Base-by-base conservation (phyloP, 2,888 invertebrate genomes). In the Scaptomyza flava region DNA sequence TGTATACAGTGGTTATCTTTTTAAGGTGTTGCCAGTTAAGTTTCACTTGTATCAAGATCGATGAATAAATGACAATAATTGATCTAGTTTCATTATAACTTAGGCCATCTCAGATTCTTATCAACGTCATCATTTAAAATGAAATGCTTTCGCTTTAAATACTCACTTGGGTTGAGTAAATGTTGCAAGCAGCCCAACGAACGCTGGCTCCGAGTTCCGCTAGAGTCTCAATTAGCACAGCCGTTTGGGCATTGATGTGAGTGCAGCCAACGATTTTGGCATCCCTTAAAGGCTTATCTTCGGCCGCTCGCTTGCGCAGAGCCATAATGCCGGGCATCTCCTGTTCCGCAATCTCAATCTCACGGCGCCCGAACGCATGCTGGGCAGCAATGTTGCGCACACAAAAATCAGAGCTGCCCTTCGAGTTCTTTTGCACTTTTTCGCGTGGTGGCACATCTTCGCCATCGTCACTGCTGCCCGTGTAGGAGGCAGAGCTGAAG, bases 261-360 rank as follows among this genome's bases (percentile, higher is more conserved):
- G 98, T 99, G 92, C 99, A 99, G 34, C 98, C 99, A 52, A 99
- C 98, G 75, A 98, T 96, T 93, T 97, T 98, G 11, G 99, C 99
- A 91, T 98, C 98, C 91, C 97, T 96, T 80, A 99, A 91, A 0
- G 99, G 99, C 89, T 98, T 98, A 89, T 99, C 98, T 59, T 98
- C 98, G 56, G 95, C 94, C 1, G 98, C 98, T 69, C 98, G 93
- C 85, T 97, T 97, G 54, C 98, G 94, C 77, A 99, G 92, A 1
- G 98, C 98, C 95, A 99, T 97, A 67, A 99, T 97, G 0, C 99
- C 99, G 0, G 98, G 98, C 99, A 99, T 99, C 93, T 99, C 99
- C 93, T 99, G 98, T 90, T 99, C 98, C 0, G 99, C 99, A 73
- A 99, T 98, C 93, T 99, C 98, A 75, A 99, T 99, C 93, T 99